These are phyloP conservation scores for Colius striatus DNA, from an alignment of 2,113 vertebrate species.

Conservation along the genomic window DNA sequence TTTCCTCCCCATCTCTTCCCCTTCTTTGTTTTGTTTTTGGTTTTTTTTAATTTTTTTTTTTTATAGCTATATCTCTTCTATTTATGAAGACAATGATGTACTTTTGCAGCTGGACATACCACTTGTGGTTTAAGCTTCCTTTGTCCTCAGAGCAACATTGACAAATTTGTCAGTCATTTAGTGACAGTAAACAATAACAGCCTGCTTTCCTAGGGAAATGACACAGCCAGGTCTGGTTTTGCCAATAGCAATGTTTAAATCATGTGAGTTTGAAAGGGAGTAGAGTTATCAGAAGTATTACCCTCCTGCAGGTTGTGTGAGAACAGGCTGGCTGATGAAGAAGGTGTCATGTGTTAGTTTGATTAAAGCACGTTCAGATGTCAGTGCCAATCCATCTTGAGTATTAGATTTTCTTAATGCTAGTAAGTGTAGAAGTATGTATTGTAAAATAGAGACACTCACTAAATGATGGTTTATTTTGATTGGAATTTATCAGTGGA, in stretches of 20 bases:
- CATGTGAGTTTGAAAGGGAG: not conserved
- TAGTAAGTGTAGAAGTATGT: not conserved
- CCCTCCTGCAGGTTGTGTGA: not conserved
- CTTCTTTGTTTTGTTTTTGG: rapidly evolving
- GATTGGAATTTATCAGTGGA: not conserved
- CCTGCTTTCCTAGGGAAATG: not conserved
- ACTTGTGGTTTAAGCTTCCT: not conserved
- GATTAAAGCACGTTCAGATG: not conserved
- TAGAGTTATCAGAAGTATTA: not conserved
- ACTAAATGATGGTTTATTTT: not conserved
- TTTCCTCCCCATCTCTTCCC: not conserved
- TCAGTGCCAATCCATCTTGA: not conserved
- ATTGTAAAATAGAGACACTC: not conserved
- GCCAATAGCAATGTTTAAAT: not conserved
- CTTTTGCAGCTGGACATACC: not conserved
- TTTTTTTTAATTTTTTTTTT: not conserved
- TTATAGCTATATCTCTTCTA: not conserved
- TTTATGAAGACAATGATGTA: not conserved
- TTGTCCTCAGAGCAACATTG: not conserved
- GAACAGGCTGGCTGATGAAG: not conserved
- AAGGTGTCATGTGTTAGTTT: not conserved
- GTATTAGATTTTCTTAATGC: not conserved
- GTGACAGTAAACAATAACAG: not conserved
- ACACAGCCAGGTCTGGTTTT: not conserved
- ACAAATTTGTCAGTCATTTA: not conserved